Conservation (phyloP, 2,797 vertebrate genomes). For the Spea hammondii region DNA sequence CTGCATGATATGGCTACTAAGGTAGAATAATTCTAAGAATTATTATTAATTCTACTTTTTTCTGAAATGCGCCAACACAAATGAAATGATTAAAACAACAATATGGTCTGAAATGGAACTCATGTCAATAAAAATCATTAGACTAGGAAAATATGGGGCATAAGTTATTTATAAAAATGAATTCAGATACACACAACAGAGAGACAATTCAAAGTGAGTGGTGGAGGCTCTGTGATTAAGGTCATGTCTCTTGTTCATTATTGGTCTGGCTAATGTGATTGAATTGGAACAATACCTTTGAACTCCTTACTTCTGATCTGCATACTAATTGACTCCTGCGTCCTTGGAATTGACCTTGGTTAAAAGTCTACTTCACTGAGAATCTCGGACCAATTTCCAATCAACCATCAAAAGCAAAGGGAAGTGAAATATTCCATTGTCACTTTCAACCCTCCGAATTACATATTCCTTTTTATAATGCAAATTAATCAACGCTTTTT, state of each 20-base stretch:
- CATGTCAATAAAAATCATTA: not conserved
- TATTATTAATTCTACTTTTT: no score
- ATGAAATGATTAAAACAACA: not conserved
- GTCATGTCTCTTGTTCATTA: slow-evolving; percentile 83
- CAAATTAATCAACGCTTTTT: slow-evolving; percentile 44
- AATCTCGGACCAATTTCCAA: slow-evolving; percentile 64
- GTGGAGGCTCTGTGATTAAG: slow-evolving; percentile 81
- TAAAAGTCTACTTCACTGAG: slow-evolving; percentile 63
- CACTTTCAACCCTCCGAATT: not conserved
- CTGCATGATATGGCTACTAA: no score
- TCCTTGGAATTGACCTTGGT: slow-evolving; percentile 88
- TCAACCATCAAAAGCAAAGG: slow-evolving; percentile 58
- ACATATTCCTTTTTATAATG: not conserved
- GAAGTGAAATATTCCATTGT: not conserved
- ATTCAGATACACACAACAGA: slow-evolving; percentile 51
- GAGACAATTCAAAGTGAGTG: slow-evolving; percentile 57
- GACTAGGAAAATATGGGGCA: not conserved
- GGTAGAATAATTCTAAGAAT: no score
- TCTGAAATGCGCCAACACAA: no score
- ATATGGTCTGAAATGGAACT: not conserved
- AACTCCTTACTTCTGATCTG: slow-evolving; percentile 88
- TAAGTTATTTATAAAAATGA: slow-evolving; percentile 35
- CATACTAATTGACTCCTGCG: slow-evolving; percentile 89
- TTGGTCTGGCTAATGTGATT: slow-evolving; percentile 92
- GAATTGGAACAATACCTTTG: slow-evolving; percentile 95